These are phyloP conservation scores for Limnothrissa miodon DNA, from an alignment of 2,113 vertebrate genomes.

Conservation along the genomic window DNA sequence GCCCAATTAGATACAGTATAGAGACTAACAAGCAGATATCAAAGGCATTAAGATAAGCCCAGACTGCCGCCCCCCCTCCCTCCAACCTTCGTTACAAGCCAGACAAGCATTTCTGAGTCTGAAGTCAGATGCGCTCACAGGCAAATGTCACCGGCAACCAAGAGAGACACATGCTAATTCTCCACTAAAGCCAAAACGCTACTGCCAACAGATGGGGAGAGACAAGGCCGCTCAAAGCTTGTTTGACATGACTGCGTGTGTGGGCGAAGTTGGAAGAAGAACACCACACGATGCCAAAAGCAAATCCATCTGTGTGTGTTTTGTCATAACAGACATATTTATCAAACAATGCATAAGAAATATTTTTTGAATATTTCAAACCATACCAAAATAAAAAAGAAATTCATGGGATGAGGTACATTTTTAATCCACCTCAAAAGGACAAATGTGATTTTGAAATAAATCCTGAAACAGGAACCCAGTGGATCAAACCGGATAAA, in stretches of 20 bases:
- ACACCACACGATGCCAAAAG: background rate
- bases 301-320: background rate
- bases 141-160: background rate
- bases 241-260: background rate
- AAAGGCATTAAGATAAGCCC: conserved; percentile 23
- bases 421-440: background rate
- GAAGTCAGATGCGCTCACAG: background rate
- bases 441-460: background rate
- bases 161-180: conserved; percentile 25
- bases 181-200: background rate
- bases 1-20: conserved; percentile 32
- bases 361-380: background rate
- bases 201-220: background rate
- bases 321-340: background rate
- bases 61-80: background rate
- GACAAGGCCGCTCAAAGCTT: background rate
- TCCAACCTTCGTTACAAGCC: background rate
- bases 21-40: conserved; percentile 10
- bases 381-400: background rate
- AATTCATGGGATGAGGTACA: background rate
- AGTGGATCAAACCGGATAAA: background rate
- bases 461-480: background rate
- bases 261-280: background rate
- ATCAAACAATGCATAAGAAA: background rate
- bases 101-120: background rate